Evolutionary conservation across 2,797 vertebrate species (phyloP).

Genomic region (Enteromius trimaculatus): DNA sequence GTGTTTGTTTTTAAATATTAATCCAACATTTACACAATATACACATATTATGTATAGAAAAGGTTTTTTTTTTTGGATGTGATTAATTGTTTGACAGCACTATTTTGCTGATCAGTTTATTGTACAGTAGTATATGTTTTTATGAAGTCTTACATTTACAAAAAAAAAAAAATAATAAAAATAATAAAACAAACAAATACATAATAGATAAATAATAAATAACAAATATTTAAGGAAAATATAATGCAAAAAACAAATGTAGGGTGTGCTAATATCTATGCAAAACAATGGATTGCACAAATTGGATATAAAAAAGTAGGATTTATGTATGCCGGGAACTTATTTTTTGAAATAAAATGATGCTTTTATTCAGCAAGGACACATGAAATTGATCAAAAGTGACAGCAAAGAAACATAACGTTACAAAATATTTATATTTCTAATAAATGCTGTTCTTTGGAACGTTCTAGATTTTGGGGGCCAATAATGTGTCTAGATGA

Average conservation of each 20-base stretch:
- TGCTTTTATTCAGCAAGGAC: background rate
- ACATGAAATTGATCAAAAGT: background rate
- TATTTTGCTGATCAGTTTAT: background rate
- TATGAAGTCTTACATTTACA: background rate
- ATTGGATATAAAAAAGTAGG: background rate
- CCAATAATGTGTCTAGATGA: background rate
- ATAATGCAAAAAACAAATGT: background rate
- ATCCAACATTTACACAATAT: no score
- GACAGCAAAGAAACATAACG: background rate
- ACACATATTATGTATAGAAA: no score
- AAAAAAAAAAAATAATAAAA: no score
- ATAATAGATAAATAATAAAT: background rate
- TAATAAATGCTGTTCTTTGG: background rate
- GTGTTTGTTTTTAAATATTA: no score
- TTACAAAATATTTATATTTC: background rate
- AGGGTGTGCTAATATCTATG: background rate
- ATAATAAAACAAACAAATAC: no score
- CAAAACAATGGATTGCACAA: background rate
- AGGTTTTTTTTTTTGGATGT: no score
- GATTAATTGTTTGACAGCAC: no score
- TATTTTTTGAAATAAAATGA: background rate
- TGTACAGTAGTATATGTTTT: background rate
- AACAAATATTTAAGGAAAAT: background rate
- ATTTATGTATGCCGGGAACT: background rate
- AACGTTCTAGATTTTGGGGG: conserved; percentile 10